Conservation (phyloP, 2,113 vertebrate species). For the Boleophthalmus pectinirostris region DNA sequence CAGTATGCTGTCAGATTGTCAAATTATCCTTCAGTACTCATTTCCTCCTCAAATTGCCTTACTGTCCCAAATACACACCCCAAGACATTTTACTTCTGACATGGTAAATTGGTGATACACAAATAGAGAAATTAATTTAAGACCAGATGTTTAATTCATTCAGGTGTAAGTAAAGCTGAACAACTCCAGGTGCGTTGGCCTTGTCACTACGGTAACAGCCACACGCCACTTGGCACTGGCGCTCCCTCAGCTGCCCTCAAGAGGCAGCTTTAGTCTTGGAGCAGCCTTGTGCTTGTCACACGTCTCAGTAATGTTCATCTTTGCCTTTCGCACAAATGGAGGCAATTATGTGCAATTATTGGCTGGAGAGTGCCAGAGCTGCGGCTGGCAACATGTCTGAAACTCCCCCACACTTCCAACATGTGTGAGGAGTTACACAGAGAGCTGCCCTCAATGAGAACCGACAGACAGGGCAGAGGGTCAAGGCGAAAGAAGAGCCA, state of each 20-base stretch:
- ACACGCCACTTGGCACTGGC: constrained; percentile 41
- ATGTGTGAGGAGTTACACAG: constrained; percentile 26
- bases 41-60: too few relatives aligned
- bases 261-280: constrained; percentile 27
- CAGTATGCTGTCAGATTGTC: too few relatives aligned
- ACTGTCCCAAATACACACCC: too few relatives aligned
- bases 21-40: too few relatives aligned
- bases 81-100: too few relatives aligned
- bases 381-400: constrained; percentile 53
- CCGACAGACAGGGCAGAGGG: constrained; percentile 20
- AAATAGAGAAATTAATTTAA: background rate
- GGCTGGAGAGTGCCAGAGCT: constrained; percentile 57
- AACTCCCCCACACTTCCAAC: constrained; percentile 52
- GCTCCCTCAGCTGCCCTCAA: constrained; percentile 23
- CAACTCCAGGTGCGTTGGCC: constrained; percentile 28
- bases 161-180: constrained; percentile 26
- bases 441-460: constrained; percentile 12
- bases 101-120: too few relatives aligned
- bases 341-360: constrained; percentile 78
- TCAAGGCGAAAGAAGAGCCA: constrained; percentile 19
- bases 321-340: constrained; percentile 61
- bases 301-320: constrained; percentile 56
- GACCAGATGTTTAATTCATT: constrained; percentile 24
- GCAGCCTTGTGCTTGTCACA: constrained; percentile 26
- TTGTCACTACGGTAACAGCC: constrained; percentile 55